These are phyloP conservation scores for Pseudobourletiella spinata DNA, from an alignment of 1,140 invertebrate genomes.

Conservation along the genomic window DNA sequence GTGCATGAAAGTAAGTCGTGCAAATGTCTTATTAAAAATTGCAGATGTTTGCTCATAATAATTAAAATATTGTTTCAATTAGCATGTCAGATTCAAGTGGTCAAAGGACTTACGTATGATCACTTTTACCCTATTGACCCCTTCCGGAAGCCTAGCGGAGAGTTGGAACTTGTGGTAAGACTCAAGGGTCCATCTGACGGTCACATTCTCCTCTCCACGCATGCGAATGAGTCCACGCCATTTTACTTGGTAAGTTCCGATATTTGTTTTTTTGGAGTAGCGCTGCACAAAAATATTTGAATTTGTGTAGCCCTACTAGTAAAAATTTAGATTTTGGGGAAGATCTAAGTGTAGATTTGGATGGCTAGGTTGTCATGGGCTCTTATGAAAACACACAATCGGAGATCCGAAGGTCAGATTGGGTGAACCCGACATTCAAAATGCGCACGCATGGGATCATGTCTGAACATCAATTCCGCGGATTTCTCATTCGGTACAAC, in stretches of 20 bases:
- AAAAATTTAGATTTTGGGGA: too few species aligned
- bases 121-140: conserved; percentile 12
- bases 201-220: conserved; percentile 10
- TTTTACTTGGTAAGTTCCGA: conserved; percentile 15
- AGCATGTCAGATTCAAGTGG: conserved; percentile 3
- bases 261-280: too few species aligned
- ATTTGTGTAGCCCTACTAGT: too few species aligned
- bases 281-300: too few species aligned
- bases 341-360: not conserved
- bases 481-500: not conserved
- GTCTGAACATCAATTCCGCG: not conserved
- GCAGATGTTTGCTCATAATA: too few species aligned
- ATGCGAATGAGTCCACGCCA: conserved; percentile 9
- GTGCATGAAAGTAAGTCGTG: too few species aligned
- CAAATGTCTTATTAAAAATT: too few species aligned
- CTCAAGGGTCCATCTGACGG: conserved; percentile 24
- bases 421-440: not conserved
- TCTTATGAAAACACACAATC: not conserved
- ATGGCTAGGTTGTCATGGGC: not conserved
- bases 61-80: too few species aligned
- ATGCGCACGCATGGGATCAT: not conserved
- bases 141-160: conserved; percentile 3
- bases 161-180: conserved; percentile 16
- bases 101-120: not conserved
- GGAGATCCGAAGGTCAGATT: not conserved